phyloP scores from a whole-genome alignment of 2,797 vertebrate genomes.

The Chaenodraco wilsoni region DNA sequence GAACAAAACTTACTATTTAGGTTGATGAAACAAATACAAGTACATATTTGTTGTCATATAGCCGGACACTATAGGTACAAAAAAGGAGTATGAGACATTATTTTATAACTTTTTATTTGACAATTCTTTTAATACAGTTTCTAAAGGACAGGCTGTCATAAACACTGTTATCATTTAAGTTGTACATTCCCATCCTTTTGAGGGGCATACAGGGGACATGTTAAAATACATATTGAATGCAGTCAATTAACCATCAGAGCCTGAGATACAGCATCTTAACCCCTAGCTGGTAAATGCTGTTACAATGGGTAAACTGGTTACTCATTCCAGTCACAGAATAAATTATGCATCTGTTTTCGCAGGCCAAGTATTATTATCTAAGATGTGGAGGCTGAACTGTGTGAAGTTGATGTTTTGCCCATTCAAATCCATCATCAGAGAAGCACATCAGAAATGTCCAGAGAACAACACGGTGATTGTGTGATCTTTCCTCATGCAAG shows the following conservation, averaged over 20 bases:
- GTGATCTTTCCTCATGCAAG: not conserved
- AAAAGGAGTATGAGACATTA: not conserved
- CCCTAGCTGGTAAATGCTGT: slow-evolving; percentile 4
- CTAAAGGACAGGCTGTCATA: no score
- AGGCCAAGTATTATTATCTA: not conserved
- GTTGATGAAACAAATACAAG: not conserved
- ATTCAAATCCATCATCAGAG: no score
- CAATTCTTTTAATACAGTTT: no score
- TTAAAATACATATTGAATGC: no score
- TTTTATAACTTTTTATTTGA: no score
- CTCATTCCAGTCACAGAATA: not conserved
- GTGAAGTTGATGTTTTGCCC: not conserved
- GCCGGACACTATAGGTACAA: no score
- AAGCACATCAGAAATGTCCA: not conserved
- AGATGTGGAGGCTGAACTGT: not conserved
- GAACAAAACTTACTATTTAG: not conserved
- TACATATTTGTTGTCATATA: not conserved
- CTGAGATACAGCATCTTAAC: not conserved
- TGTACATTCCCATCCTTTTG: no score
- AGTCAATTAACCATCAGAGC: no score
- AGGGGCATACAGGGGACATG: no score
- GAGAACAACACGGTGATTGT: not conserved
- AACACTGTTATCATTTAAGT: no score
- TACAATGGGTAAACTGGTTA: not conserved
- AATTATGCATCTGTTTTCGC: not conserved